These are phyloP conservation scores for Polymixis lichenea DNA, from an alignment of 2,888 invertebrate species.

Conservation along the genomic window DNA sequence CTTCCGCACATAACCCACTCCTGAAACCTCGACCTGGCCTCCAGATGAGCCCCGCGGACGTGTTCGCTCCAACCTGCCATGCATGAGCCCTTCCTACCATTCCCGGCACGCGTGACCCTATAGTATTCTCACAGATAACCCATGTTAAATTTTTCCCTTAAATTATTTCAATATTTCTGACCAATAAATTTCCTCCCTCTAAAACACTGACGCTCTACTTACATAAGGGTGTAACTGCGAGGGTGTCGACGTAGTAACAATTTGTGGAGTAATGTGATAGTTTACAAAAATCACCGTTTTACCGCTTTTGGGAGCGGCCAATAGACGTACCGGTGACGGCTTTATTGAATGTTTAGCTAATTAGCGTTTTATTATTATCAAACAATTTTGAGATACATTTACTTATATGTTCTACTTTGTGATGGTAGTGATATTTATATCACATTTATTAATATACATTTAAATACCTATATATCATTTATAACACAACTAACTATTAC, in stretches of 20 bases:
- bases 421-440: neutral
- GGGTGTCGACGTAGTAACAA: conserved; percentile 77
- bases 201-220: conserved; percentile 61
- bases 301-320: conserved; percentile 74
- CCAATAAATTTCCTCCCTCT: conserved; percentile 34
- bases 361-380: conserved; percentile 45
- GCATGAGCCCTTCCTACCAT: too few species aligned
- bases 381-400: neutral
- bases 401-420: neutral
- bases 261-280: conserved; percentile 84
- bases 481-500: neutral
- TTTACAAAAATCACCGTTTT: conserved; percentile 81
- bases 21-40: too few species aligned
- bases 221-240: conserved; percentile 77
- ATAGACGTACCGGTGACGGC: conserved; percentile 56
- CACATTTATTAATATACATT: neutral
- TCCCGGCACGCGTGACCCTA: too few species aligned
- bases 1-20: too few species aligned
- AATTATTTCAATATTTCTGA: conserved; percentile 18
- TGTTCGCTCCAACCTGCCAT: too few species aligned
- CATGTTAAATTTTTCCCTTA: neutral
- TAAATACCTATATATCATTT: neutral
- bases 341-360: conserved; percentile 66
- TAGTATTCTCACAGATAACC: neutral
- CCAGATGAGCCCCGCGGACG: too few species aligned